These are phyloP conservation scores for Gambusia holbrooki DNA, from an alignment of 2,113 vertebrate genomes.

Conservation along the genomic window DNA sequence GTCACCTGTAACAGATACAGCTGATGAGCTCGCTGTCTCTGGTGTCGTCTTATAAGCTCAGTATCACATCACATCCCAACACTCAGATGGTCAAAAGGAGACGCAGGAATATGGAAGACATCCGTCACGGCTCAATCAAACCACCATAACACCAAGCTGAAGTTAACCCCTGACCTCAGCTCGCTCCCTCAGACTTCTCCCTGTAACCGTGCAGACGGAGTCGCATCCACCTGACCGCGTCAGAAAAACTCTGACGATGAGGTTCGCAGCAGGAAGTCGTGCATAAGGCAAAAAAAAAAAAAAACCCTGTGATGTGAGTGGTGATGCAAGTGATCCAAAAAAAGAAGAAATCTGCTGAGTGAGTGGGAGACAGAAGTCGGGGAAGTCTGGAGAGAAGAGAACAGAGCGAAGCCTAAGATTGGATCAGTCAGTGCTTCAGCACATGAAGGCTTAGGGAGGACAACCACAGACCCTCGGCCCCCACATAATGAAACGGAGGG, in stretches of 20 bases:
- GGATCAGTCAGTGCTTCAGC: not conserved
- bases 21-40: conserved; percentile 37
- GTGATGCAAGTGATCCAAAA: conserved; percentile 53
- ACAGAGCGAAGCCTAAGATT: conserved; percentile 1
- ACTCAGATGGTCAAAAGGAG: conserved; percentile 29
- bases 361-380: conserved; percentile 39
- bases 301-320: conserved; percentile 34
- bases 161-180: conserved; percentile 24
- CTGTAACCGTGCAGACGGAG: not conserved
- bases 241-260: conserved; percentile 25
- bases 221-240: conserved; percentile 30
- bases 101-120: conserved; percentile 18
- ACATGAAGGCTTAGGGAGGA: not conserved
- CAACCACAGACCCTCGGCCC: conserved; percentile 6
- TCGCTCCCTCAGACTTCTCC: conserved; percentile 15
- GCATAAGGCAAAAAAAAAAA: not conserved
- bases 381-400: conserved; percentile 11
- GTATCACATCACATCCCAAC: conserved; percentile 54
- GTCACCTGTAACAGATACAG: conserved; percentile 74
- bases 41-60: conserved; percentile 43
- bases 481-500: conserved; percentile 2
- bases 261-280: conserved; percentile 39
- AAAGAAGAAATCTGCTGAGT: conserved; percentile 31
- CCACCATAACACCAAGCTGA: conserved; percentile 14
- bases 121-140: conserved; percentile 35